Conservation (phyloP, 2,888 invertebrate species). For the Matsumyia berberina region DNA sequence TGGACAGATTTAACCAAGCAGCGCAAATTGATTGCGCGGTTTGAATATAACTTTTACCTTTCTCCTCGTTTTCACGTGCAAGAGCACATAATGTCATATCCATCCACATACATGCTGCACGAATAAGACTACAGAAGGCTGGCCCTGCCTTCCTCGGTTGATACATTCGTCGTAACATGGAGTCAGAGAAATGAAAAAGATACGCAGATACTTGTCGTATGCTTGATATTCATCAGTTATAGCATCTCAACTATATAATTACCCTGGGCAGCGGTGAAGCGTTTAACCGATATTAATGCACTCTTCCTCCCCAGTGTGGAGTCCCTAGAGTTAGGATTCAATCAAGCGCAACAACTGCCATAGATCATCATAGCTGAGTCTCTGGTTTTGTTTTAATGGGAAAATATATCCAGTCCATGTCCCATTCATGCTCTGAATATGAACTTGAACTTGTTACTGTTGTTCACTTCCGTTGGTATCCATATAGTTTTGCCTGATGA, state of each 20-base stretch:
- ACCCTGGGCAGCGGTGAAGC: slow-evolving; percentile 63
- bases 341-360: slow-evolving; percentile 37
- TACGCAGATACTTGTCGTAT: too few relatives aligned
- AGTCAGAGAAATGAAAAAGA: slow-evolving; percentile 43
- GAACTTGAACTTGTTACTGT: slow-evolving; percentile 70
- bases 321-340: slow-evolving; percentile 30
- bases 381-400: slow-evolving; percentile 27
- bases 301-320: slow-evolving; percentile 43
- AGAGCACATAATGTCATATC: slow-evolving; percentile 52
- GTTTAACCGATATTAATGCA: slow-evolving; percentile 65
- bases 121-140: slow-evolving; percentile 26
- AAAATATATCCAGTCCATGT: slow-evolving; percentile 42
- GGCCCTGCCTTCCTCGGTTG: slow-evolving; percentile 19
- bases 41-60: slow-evolving; percentile 61
- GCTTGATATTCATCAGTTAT: slow-evolving; percentile 63
- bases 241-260: slow-evolving; percentile 57
- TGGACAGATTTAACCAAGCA: slow-evolving; percentile 58
- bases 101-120: slow-evolving; percentile 18
- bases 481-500: slow-evolving; percentile 13
- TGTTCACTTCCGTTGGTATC: slow-evolving; percentile 63
- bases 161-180: not conserved
- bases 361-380: slow-evolving; percentile 29
- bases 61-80: slow-evolving; percentile 54
- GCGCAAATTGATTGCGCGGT: slow-evolving; percentile 67
- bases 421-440: slow-evolving; percentile 72